Conservation (phyloP, 2,797 vertebrate genomes). For the Coracias cyanogaster region DNA sequence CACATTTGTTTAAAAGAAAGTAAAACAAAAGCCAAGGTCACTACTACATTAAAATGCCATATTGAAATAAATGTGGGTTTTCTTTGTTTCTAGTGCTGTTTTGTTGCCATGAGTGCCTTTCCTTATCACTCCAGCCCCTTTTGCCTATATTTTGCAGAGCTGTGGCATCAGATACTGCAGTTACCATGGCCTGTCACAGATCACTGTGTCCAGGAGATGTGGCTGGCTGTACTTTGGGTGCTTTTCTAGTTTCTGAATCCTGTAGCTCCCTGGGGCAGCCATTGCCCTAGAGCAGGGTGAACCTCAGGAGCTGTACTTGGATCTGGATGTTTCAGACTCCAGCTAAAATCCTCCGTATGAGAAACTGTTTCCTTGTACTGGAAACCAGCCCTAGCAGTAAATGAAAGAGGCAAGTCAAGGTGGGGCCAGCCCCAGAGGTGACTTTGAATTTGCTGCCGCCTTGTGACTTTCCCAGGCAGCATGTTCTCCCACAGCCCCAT, state of each 20-base stretch:
- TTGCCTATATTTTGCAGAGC: neutral
- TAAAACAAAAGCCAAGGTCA: neutral
- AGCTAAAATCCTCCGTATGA: neutral
- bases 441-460: neutral
- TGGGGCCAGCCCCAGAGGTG: neutral
- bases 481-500: neutral
- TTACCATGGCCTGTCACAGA: fast-evolving
- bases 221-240: neutral
- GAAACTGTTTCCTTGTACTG: neutral
- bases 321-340: neutral
- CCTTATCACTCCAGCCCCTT: neutral
- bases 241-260: neutral
- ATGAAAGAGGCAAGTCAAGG: neutral
- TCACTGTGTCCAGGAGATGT: neutral
- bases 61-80: neutral
- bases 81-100: neutral
- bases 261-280: fast-evolving
- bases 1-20: slow-evolving; percentile 23
- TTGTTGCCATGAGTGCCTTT: neutral
- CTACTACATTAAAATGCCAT: neutral
- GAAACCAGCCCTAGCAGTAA: neutral
- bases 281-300: neutral
- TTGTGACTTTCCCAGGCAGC: neutral
- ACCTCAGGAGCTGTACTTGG: neutral
- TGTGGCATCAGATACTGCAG: neutral